phyloP scores from a whole-genome alignment of 2,888 invertebrate species.

The Diplazon laetatorius region DNA sequence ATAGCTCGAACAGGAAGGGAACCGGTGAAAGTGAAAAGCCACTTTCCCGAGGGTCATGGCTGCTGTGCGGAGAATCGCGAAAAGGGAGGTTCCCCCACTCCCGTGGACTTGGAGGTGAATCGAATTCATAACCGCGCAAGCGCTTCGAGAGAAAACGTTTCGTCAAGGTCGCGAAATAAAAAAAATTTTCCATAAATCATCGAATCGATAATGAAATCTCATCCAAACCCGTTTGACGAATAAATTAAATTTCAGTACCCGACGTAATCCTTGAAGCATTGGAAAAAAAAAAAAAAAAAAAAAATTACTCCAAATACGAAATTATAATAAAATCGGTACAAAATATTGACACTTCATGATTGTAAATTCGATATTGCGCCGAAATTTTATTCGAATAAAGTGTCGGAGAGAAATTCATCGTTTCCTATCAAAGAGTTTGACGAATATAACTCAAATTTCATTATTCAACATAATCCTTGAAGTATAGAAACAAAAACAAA shows the following conservation, averaged over 20 bases:
- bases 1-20: slow-evolving; percentile 47
- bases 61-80: slow-evolving; percentile 58
- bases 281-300: not conserved
- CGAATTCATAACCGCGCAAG: slow-evolving; percentile 71
- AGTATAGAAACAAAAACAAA: too few relatives aligned
- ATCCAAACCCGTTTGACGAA: not conserved
- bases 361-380: too few relatives aligned
- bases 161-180: slow-evolving; percentile 45
- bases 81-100: slow-evolving; percentile 57
- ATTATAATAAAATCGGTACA: too few relatives aligned
- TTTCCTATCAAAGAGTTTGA: too few relatives aligned
- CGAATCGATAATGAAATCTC: not conserved
- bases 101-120: slow-evolving; percentile 69
- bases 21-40: slow-evolving; percentile 80
- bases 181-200: not conserved
- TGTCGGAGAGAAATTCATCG: too few relatives aligned
- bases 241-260: not conserved
- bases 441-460: too few relatives aligned
- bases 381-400: too few relatives aligned
- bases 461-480: too few relatives aligned
- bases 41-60: slow-evolving; percentile 75
- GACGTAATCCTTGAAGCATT: not conserved
- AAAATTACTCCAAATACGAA: too few relatives aligned
- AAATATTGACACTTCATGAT: too few relatives aligned
- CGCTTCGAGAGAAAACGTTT: slow-evolving; percentile 34